A percentile compares a stretch with the other conserved stretches of the same genome.
phyloP scores from a whole-genome alignment of 2,888 invertebrate genomes.

The Glyphotaelius pellucidus region DNA sequence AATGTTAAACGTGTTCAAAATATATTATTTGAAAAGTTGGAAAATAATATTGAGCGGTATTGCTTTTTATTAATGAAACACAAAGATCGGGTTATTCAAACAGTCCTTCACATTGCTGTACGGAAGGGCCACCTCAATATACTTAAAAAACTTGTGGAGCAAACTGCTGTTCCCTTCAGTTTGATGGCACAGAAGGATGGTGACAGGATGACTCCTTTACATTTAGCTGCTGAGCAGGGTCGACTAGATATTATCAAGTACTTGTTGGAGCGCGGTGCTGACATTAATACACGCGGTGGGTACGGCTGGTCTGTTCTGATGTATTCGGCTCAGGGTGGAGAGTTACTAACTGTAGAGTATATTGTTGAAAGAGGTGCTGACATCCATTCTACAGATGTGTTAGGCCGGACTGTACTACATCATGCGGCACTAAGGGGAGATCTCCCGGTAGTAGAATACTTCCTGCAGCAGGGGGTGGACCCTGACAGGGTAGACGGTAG shows the following conservation, averaged over 20 bases:
- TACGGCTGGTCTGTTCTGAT: background rate
- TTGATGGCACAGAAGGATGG: background rate
- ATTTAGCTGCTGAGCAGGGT: background rate
- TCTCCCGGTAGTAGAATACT: too few relatives aligned
- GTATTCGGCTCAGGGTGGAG: background rate
- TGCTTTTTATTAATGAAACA: background rate
- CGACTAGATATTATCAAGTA: background rate
- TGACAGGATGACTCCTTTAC: background rate
- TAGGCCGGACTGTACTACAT: background rate
- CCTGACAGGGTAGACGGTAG: too few relatives aligned
- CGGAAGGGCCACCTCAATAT: background rate
- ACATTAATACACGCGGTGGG: background rate
- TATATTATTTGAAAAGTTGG: background rate
- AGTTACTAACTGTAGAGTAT: background rate
- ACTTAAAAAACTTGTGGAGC: background rate
- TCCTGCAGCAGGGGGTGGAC: too few relatives aligned
- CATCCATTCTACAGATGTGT: background rate
- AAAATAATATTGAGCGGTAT: background rate
- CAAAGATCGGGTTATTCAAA: background rate
- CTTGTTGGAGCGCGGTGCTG: background rate
- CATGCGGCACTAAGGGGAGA: background rate
- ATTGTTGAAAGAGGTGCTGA: background rate
- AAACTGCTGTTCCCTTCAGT: background rate
- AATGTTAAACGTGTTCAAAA: background rate
- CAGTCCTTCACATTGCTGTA: background rate